A percentile compares a stretch with the other conserved stretches of the same genome.
Conservation (phyloP, 2,888 invertebrate species). For the Theodoxus fluviatilis region DNA sequence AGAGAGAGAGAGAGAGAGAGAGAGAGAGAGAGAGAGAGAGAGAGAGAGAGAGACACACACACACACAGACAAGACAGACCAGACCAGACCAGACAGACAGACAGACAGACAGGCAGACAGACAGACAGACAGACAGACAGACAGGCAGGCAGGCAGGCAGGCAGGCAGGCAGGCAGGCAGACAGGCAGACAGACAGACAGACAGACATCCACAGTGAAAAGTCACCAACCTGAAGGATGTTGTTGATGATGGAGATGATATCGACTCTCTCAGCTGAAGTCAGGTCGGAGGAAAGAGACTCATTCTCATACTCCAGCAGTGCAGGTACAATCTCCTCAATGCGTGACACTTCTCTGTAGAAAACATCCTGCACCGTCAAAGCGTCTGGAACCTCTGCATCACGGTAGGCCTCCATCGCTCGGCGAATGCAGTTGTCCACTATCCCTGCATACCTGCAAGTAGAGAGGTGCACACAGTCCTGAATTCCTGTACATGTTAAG, state of each 20-base stretch:
- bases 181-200: neutral
- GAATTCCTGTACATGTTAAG: too few species aligned
- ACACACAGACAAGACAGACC: too few species aligned
- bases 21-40: too few species aligned
- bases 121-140: too few species aligned
- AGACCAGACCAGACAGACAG: too few species aligned
- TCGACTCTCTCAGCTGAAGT: slow-evolving; percentile 71
- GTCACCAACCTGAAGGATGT: slow-evolving; percentile 69
- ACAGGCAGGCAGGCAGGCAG: too few species aligned
- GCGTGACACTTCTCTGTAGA: slow-evolving; percentile 76
- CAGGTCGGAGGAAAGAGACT: slow-evolving; percentile 71
- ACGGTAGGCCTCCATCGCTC: slow-evolving; percentile 66
- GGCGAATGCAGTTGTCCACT: slow-evolving; percentile 71
- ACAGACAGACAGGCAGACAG: too few species aligned
- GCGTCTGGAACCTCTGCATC: slow-evolving; percentile 59
- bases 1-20: too few species aligned
- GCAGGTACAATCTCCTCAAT: slow-evolving; percentile 75
- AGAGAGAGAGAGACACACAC: too few species aligned
- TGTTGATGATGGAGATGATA: slow-evolving; percentile 70
- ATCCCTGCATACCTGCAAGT: slow-evolving; percentile 61
- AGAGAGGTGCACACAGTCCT: too few species aligned
- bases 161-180: too few species aligned
- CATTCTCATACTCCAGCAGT: slow-evolving; percentile 72
- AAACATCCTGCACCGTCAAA: slow-evolving; percentile 77
- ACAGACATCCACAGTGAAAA: neutral